These are phyloP conservation scores for Dryobota labecula DNA, from an alignment of 2,888 invertebrate genomes.

Conservation along the genomic window DNA sequence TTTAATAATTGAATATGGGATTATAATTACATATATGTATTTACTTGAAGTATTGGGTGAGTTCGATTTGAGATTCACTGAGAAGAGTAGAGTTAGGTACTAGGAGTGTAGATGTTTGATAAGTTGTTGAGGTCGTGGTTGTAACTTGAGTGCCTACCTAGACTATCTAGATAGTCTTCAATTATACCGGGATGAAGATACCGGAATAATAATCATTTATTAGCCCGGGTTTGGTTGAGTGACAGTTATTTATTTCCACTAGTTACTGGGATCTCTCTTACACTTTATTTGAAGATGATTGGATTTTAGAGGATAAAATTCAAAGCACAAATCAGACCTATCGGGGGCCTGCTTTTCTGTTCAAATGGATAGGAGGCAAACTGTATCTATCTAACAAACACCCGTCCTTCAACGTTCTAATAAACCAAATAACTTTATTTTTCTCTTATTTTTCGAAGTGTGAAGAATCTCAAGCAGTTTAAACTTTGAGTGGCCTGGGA, in stretches of 20 bases:
- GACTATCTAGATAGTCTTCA: not conserved
- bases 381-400: not conserved
- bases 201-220: not conserved
- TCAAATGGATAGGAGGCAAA: not conserved
- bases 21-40: constrained; percentile 17
- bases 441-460: not conserved
- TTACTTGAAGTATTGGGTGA: constrained; percentile 9
- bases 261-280: not conserved
- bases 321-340: not conserved
- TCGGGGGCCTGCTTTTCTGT: not conserved
- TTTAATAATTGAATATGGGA: constrained; percentile 28
- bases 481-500: not conserved
- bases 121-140: not conserved
- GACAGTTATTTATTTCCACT: not conserved
- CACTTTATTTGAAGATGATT: not conserved
- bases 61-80: constrained; percentile 10
- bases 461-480: not conserved
- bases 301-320: not conserved
- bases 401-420: not conserved
- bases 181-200: not conserved
- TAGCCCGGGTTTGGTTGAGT: not conserved
- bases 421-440: not conserved
- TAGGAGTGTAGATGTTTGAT: not conserved
- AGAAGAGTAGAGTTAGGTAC: not conserved
- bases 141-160: not conserved